Base-by-base conservation (phyloP, 2,888 invertebrate species). In the Meiosimyza decipiens region DNA sequence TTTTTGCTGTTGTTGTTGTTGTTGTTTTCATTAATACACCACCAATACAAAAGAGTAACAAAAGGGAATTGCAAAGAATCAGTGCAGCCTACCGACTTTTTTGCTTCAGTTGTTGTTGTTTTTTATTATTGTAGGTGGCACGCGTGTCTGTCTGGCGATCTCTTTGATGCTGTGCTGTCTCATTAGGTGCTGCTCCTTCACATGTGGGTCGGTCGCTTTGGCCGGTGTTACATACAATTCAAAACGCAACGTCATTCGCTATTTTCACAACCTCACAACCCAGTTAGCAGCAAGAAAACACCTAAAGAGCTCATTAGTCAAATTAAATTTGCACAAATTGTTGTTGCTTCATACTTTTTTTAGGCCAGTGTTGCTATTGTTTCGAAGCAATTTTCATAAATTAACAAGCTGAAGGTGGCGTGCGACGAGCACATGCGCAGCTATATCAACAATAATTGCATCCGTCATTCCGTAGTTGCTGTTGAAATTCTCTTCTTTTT, bases 231-330 rank as follows among this genome's bases (percentile, higher is more conserved):
- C 60, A 57, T 40, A 9, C 57, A 59, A 47, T 57, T 49, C 68
- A 50, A 40, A 40, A 6, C 6, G 40, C 28, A 28, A 28, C 28
- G 28, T 28, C 28, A 40, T 40, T 9, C 1, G 49, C 69, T 4
- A 7, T 33, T 22, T 69, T 70, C 70, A n/a, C 70, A 70, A 52
- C 54, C 62, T 52, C 70, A 49, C 62, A 70, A 54, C 70, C 70
- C n/a, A 62, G 49, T 62, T 70, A 22, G 33, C 33, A 15, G 47
- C 28, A 33, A 64, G 40, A 40, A 40, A 40, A 40, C 9, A 6
- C 40, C 22, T 63, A 70, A 70, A 33, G 70, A 70, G 70, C 70
- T 52, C 70, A 63, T 54, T 62, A 70, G 63, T 63, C 51, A 54
- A 40, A 62, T n/a, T 49, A 40, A 62, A 13, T 28, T 52, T 15